Conservation (phyloP, 1,140 invertebrate genomes). For the Drosophila hydei region DNA sequence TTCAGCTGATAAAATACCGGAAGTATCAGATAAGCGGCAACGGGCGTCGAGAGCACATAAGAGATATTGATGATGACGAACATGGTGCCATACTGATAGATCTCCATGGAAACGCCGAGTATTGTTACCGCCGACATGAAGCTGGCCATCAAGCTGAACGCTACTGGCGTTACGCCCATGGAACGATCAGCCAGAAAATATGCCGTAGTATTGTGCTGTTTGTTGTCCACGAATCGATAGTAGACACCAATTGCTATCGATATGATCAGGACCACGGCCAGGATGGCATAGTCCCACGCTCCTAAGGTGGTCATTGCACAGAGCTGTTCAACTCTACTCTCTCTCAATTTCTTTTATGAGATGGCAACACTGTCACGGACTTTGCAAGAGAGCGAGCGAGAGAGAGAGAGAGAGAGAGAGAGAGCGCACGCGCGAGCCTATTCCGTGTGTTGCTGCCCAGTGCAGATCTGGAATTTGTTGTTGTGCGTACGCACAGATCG, state of each 20-base stretch:
- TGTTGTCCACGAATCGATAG: slow-evolving; percentile 93
- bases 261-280: slow-evolving; percentile 86
- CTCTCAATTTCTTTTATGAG: neutral
- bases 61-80: slow-evolving; percentile 93
- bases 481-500: neutral
- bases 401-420: neutral
- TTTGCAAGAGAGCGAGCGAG: neutral
- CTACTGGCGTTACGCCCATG: slow-evolving; percentile 88
- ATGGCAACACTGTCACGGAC: neutral
- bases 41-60: slow-evolving; percentile 92
- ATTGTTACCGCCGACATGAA: slow-evolving; percentile 97
- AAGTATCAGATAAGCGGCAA: slow-evolving; percentile 92
- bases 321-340: neutral
- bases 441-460: neutral
- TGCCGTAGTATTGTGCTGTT: slow-evolving; percentile 90
- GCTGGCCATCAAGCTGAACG: slow-evolving; percentile 94
- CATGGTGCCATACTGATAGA: slow-evolving; percentile 92
- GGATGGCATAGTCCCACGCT: slow-evolving; percentile 88
- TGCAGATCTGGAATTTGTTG: neutral
- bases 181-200: slow-evolving; percentile 73
- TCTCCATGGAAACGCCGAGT: slow-evolving; percentile 94
- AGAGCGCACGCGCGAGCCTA: neutral
- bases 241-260: slow-evolving; percentile 91
- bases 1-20: slow-evolving; percentile 95
- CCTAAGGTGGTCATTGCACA: slow-evolving; percentile 63